phyloP scores from a whole-genome alignment of 2,797 vertebrate genomes.

The Artibeus lituratus region DNA sequence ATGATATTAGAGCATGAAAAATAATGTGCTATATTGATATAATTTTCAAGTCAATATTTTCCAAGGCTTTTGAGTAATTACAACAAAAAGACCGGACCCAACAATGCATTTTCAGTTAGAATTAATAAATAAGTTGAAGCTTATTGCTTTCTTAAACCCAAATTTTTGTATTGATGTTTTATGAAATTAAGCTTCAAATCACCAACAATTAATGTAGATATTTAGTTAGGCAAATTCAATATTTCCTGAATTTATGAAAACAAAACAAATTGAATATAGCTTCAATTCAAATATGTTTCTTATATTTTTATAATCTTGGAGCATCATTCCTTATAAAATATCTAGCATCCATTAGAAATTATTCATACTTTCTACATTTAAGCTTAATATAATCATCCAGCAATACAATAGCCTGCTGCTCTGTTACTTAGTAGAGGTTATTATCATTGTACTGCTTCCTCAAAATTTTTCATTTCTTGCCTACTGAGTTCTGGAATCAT shows the following conservation, averaged over 20 bases:
- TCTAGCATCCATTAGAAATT: background rate
- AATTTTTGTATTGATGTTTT: constrained; percentile 29
- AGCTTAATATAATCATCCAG: background rate
- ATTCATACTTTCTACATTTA: background rate
- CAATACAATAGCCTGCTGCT: background rate
- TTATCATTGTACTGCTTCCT: background rate
- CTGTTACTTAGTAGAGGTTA: background rate
- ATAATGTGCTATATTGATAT: background rate
- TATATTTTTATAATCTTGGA: background rate
- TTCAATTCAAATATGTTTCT: background rate
- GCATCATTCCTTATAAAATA: background rate
- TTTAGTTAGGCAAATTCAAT: background rate
- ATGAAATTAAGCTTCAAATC: background rate
- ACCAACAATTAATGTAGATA: background rate
- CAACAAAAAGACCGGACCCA: background rate
- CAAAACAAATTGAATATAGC: background rate
- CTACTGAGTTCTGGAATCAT: background rate
- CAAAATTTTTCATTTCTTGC: background rate
- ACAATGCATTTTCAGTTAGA: background rate
- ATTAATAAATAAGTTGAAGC: constrained; percentile 37
- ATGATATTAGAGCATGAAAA: background rate
- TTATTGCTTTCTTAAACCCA: background rate
- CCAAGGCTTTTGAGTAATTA: background rate
- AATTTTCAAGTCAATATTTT: constrained; percentile 32
- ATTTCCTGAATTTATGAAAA: background rate